Evolutionary conservation across 2,888 invertebrate species (phyloP), one percentile per base, ranked within the genome.

Genomic region (Sinodicranocentrus sp.): DNA sequence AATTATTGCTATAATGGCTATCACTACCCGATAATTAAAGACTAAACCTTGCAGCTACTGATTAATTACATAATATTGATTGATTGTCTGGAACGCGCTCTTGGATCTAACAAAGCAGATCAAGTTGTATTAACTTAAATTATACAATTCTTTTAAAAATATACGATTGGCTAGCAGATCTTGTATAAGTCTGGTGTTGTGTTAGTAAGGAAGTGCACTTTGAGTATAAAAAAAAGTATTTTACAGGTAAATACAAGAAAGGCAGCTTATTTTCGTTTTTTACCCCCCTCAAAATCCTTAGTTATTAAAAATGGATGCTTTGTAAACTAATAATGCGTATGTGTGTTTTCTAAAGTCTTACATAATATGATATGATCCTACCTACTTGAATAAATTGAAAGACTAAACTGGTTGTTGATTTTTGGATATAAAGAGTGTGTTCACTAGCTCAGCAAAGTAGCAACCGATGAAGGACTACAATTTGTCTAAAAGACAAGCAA

Each of bases 31-130:
- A 25, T 57, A 57, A 8, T 6, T 57, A 25, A 8, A 5, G 6
- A 39, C 39, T 39, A 39, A 57, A 61, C 61, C 57, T 26, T 28
- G 57, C n/a, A 48, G 5, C 48, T 57, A 57, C 23, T 57, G 57
- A 57, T 23, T 57, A 57, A n/a, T n/a, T n/a, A n/a, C n/a, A n/a
- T 3, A 57, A 23, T 10, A 48, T 48, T 48, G 48, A 54, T 72
- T 82, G 82, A 82, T 82, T 82, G 82, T 82, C 75, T 82, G 59
- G 43, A 75, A 82, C 82, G 82, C 82, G 39, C 76, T 82, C 82
- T 82, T 65, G 75, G 82, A 82, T 76, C 75, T 63, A 39, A 48
- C 43, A 75, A 68, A 70, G 71, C 82, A 82, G 82, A 82, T 82
- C 82, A 70, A 48, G 43, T 63, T 71, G 44, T 70, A 48, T 23